Base-by-base conservation (phyloP, 2,888 invertebrate species). In the Zele albiditarsus region DNA sequence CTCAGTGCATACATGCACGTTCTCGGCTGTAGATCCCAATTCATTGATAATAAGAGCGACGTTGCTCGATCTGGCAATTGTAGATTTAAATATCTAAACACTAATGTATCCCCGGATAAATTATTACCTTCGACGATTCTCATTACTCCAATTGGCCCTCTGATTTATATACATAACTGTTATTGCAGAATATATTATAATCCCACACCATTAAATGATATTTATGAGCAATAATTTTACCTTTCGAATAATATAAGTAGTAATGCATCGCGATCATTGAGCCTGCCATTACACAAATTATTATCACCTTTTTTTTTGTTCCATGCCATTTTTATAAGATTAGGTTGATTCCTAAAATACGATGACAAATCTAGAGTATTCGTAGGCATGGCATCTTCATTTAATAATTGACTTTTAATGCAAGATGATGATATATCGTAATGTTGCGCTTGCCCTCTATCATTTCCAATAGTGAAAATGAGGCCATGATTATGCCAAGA, bases 21-120 rank as follows among this genome's bases (percentile, higher is more conserved):
- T 25, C 93, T 92, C 3, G 96, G 94, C 83, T 95, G 94, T 0
- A 90, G 91, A 81, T 94, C 94, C 96, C 96, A 96, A 88, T 96
- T 95, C 89, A 96, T 91, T 2, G 93, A 91, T 0, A 91, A 86
- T 0, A 93, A 88, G 42, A 95, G 87, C 80, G 93, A 92, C 14
- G 95, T 92, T 3, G 95, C 95, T 82, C 93, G 92, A 81, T 95
- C 94, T 14, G 93, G 89, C 83, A 93, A 93, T 80, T 91, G 91
- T 70, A 91, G 88, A 66, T 91, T 91, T 76, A 95, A 89, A 88
- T 95, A 95, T 83, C 92, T 92, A 80, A 91, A 91, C 49, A 93
- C 90, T 66, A 94, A 87, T 46, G 91, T 90, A 80, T 93, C 91
- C 1, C 92, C 91, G 2, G 93, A 91, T n/a, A 93, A 89, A 77